Conservation (phyloP, 1,140 invertebrate genomes). For the Meloidogyne exigua region DNA sequence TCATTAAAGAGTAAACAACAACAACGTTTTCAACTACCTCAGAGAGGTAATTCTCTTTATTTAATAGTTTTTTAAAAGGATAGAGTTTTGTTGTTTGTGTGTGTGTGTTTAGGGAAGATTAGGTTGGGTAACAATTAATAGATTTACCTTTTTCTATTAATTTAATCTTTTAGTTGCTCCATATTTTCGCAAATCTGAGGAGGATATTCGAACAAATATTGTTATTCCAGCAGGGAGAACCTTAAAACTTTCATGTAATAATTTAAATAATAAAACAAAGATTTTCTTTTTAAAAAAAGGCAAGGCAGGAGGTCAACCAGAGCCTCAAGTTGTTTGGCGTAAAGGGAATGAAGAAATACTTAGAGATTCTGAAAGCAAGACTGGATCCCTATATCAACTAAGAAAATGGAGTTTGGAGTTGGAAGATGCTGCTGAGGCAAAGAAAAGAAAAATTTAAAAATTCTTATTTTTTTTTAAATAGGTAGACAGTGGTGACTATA, state of each 20-base stretch:
- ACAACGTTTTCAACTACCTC: constrained; percentile 18
- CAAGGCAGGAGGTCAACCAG: constrained; percentile 53
- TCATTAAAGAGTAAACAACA: constrained; percentile 7
- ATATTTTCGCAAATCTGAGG: constrained; percentile 48
- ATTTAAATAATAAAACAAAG: neutral
- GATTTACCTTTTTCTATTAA: too few species aligned
- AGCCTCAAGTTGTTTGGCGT: constrained; percentile 56
- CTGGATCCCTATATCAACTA: constrained; percentile 51
- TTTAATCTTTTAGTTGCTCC: constrained; percentile 47
- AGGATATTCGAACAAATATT: constrained; percentile 38
- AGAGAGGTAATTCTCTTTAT: constrained; percentile 19
- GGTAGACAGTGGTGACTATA: constrained; percentile 39
- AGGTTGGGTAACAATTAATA: too few species aligned
- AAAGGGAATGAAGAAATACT: constrained; percentile 49
- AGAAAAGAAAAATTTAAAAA: constrained; percentile 27
- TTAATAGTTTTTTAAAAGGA: too few species aligned
- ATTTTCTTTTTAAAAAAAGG: neutral
- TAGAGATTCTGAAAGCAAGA: constrained; percentile 40
- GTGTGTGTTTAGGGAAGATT: too few species aligned
- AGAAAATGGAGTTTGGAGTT: constrained; percentile 58
- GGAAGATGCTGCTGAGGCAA: constrained; percentile 58
- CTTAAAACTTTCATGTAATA: constrained; percentile 43
- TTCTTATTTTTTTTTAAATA: neutral
- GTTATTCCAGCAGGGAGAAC: constrained; percentile 56
- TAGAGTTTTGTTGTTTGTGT: too few species aligned